phyloP scores from a whole-genome alignment of 2,797 vertebrate species.

The Anableps anableps region DNA sequence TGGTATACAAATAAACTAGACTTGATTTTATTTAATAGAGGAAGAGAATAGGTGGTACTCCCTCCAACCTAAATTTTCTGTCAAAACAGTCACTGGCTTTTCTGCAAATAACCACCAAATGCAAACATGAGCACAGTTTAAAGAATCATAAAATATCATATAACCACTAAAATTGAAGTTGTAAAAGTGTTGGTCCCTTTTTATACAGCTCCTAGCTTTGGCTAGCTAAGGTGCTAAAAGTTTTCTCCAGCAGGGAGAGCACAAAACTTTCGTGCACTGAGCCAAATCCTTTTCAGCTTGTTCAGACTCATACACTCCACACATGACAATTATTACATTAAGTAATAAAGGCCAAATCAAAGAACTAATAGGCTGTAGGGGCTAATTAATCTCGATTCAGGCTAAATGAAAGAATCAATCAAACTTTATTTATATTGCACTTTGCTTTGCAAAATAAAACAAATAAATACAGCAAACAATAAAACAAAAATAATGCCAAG shows the following conservation, averaged over 20 bases:
- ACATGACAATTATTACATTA: background rate
- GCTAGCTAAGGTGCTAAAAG: background rate
- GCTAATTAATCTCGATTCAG: background rate
- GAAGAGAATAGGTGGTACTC: background rate
- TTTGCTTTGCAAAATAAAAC: background rate
- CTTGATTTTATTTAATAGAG: too few species aligned
- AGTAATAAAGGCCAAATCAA: background rate
- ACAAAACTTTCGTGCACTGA: background rate
- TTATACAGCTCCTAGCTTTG: background rate
- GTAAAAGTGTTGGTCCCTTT: background rate
- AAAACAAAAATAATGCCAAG: background rate
- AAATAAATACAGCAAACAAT: background rate
- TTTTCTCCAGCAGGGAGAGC: background rate
- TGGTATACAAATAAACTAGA: too few species aligned
- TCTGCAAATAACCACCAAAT: too few species aligned
- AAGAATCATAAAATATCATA: too few species aligned
- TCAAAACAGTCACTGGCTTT: background rate
- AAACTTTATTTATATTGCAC: background rate
- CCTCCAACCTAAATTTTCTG: background rate
- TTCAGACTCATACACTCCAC: background rate
- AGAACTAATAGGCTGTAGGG: background rate
- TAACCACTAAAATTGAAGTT: too few species aligned
- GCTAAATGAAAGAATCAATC: background rate
- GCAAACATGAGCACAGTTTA: too few species aligned
- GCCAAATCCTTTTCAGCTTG: background rate